Evolutionary conservation across 2,888 invertebrate genomes (phyloP).

Genomic region (Odontothrips loti): DNA sequence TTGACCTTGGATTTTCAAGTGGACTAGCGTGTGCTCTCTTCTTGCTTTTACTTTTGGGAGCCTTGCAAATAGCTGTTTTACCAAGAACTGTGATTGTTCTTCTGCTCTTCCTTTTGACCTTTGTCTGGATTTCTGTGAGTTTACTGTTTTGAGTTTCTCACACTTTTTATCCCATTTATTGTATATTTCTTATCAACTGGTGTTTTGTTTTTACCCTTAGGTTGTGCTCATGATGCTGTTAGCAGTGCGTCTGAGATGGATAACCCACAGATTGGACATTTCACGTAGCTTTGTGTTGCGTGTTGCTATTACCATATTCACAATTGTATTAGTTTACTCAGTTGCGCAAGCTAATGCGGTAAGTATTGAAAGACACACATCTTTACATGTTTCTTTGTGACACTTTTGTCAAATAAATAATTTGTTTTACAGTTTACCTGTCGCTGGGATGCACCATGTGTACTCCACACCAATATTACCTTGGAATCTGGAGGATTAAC

Average conservation of each 20-base stretch:
- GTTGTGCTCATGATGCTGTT: constrained; percentile 76
- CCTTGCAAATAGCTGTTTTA: constrained; percentile 72
- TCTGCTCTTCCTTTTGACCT: constrained; percentile 79
- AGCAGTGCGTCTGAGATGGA: constrained; percentile 76
- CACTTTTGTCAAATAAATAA: not conserved
- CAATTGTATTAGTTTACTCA: constrained; percentile 79
- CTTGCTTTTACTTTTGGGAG: constrained; percentile 69
- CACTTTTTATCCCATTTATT: not conserved
- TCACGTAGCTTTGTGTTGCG: constrained; percentile 76
- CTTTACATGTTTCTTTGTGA: not conserved
- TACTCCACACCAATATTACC: constrained; percentile 44
- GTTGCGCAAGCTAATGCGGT: constrained; percentile 92
- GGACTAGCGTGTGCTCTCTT: constrained; percentile 73
- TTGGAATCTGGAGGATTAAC: not conserved
- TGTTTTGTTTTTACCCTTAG: constrained; percentile 35
- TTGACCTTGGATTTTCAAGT: constrained; percentile 80
- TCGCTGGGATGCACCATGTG: constrained; percentile 51
- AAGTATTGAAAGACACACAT: constrained; percentile 48
- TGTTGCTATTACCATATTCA: constrained; percentile 80
- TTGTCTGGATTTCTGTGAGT: constrained; percentile 76
- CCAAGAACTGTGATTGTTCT: constrained; percentile 80
- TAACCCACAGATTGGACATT: constrained; percentile 69
- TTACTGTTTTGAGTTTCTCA: not conserved
- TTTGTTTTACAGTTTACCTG: constrained; percentile 59
- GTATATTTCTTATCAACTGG: not conserved